These are phyloP conservation scores for Notiomystis cincta DNA, from an alignment of 2,113 vertebrate species.

Conservation along the genomic window DNA sequence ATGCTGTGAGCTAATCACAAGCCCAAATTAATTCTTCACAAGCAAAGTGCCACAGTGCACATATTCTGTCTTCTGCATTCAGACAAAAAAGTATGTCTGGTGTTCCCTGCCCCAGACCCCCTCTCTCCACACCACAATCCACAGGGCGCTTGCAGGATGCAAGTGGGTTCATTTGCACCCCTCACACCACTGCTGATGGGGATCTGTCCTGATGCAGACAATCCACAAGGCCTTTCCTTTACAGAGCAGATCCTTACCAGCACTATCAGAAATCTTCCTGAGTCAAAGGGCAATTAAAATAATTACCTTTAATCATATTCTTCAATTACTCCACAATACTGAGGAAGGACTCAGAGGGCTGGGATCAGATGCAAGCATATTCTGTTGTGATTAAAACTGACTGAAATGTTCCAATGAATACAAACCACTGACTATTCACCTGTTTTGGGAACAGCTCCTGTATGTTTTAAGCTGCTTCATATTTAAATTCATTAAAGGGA, in stretches of 20 bases:
- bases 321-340: conserved; percentile 7
- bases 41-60: background rate
- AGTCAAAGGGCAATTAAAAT: conserved; percentile 17
- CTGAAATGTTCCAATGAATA: background rate
- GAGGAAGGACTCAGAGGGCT: background rate
- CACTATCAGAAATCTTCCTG: background rate
- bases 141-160: background rate
- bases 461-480: background rate
- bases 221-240: background rate
- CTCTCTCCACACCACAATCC: background rate
- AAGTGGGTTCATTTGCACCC: background rate
- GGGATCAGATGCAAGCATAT: background rate
- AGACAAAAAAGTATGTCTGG: background rate
- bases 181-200: background rate
- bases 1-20: background rate
- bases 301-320: conserved; percentile 34
- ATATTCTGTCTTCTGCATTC: background rate
- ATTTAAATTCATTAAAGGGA: background rate
- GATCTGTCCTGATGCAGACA: background rate
- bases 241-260: background rate
- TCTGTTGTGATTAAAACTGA: conserved; percentile 12
- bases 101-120: background rate
- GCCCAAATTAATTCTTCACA: background rate
- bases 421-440: background rate
- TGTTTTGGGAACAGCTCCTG: background rate